Base-by-base conservation (phyloP, 2,888 invertebrate species). In the Rotaria sp. region DNA sequence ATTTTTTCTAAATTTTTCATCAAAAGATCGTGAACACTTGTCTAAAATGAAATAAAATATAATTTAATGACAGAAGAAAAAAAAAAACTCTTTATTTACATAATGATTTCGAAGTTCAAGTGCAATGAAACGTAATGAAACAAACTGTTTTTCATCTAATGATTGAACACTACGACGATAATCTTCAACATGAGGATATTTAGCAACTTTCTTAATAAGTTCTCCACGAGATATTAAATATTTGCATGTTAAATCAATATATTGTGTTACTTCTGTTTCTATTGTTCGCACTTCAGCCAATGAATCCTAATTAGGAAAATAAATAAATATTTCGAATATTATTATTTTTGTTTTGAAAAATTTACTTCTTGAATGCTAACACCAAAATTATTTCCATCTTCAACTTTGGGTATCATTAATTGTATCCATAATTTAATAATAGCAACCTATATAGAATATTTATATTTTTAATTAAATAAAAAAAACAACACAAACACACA, bases 1-100 rank as follows among this genome's bases (percentile, higher is more conserved):
- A 99, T 96, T 92, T 99, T 99, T 92, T 98, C 98, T 91, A 97
- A 92, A 92, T 99, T 99, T 92, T 99, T 99, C 90, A 95, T 95
- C 89, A 99, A 96, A 91, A 98, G 94, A 92, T 99, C 98, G 91
- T 98, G 97, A 85, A 99, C 93, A 67, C 96, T 95, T 88, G 97
- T 96, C 92, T 92, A 88, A 26, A 90, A 90, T 85, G 35, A 86
- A 85, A 84, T 50, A 24, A 87, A 52, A 80, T 18, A 18, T 13
- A 10, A 50, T 50, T 3, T 50, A 84, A 80, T 52, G 5, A 35
- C 35, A 85, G 11, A 18, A 1, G 24, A 50, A 35, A 80, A 59
- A 75, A 75, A 52, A n/a, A 67, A 30, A 18, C 50, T 18, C 38
- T 7, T 35, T 7, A 2, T 67, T 67, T 89, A 92, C 92, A 92